Base-by-base conservation (phyloP, 2,888 invertebrate genomes). In the Ceratothoa steindachneri region DNA sequence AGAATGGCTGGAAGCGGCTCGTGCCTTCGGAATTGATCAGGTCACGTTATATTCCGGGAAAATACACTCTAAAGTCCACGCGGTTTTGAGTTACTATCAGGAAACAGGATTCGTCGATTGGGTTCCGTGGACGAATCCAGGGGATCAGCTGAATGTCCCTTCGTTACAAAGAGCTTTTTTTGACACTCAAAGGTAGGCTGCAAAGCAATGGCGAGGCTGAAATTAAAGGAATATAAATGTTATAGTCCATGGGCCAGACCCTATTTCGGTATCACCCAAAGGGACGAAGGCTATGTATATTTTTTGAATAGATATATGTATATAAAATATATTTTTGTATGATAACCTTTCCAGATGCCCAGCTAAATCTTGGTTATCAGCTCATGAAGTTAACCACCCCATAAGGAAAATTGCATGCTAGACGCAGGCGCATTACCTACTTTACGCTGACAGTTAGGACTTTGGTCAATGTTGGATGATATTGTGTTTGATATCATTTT, bases 161-260 rank as follows among this genome's bases (percentile, higher is more conserved):
- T 67, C 71, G 15, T 72, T 79, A 5, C 69, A 72, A 30, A 31
- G 76, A 41, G 52, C 70, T 4, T 69, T 76, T 12, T 79, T 67
- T 30, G 74, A 76, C 51, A 76, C 79, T 1, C 79, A 79, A 68
- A 66, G 79, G 75, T 72, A n/a, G n/a, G n/a, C 55, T 53, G 73
- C 30, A 15, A 19, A 4, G 7, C 19, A 19, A n/a, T 7, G 60
- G 60, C 22, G 60, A 12, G n/a, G 60, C n/a, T 9, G 15, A 51
- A 51, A 9, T 51, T 51, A 12, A 15, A 51, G 12, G 51, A 9
- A 12, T 9, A 51, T 51, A 51, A 9, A 51, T 51, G 51, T 51
- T 51, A 9, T 12, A 51, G 15, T 15, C 9, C 51, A 15, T 51
- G 9, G 51, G 15, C 9, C 51, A 51, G 9, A 15, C 15, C 15